Evolutionary conservation across 2,113 vertebrate genomes (phyloP).

Genomic region (Rhabdomys dilectus): DNA sequence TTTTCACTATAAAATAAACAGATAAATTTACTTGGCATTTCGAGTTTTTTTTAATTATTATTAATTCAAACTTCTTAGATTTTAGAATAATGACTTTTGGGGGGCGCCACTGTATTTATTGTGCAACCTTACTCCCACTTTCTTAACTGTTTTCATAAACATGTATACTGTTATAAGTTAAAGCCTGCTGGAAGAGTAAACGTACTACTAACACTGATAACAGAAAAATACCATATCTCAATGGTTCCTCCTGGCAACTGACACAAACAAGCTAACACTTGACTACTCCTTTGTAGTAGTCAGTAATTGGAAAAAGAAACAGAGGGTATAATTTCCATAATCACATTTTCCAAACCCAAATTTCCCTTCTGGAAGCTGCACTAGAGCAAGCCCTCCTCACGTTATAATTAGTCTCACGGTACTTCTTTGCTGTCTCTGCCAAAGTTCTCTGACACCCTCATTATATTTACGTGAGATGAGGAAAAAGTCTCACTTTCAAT

Average conservation of each 20-base stretch:
- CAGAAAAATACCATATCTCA: slow-evolving; percentile 45
- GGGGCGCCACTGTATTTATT: neutral
- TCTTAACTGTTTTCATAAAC: slow-evolving; percentile 41
- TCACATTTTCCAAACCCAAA: slow-evolving; percentile 56
- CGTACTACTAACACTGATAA: neutral
- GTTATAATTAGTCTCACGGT: slow-evolving; percentile 72
- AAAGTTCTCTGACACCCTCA: slow-evolving; percentile 67
- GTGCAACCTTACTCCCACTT: slow-evolving; percentile 45
- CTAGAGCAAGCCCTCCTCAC: neutral
- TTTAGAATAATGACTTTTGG: slow-evolving; percentile 34
- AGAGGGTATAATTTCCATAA: slow-evolving; percentile 24
- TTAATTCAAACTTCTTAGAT: slow-evolving; percentile 62
- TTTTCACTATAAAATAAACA: slow-evolving; percentile 29
- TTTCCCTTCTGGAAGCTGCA: slow-evolving; percentile 59
- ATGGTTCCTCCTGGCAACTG: slow-evolving; percentile 42
- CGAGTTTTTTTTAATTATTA: neutral
- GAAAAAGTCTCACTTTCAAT: slow-evolving; percentile 82
- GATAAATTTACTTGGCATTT: neutral
- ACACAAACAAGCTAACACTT: slow-evolving; percentile 34
- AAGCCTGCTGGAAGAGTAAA: slow-evolving; percentile 46
- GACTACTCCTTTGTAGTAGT: slow-evolving; percentile 42
- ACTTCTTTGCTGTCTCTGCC: slow-evolving; percentile 37
- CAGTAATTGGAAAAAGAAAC: slow-evolving; percentile 47
- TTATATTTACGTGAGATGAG: slow-evolving; percentile 65
- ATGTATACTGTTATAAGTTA: slow-evolving; percentile 39